Evolutionary conservation across 2,888 invertebrate species (phyloP).

Genomic region (Tetragnatha montana): DNA sequence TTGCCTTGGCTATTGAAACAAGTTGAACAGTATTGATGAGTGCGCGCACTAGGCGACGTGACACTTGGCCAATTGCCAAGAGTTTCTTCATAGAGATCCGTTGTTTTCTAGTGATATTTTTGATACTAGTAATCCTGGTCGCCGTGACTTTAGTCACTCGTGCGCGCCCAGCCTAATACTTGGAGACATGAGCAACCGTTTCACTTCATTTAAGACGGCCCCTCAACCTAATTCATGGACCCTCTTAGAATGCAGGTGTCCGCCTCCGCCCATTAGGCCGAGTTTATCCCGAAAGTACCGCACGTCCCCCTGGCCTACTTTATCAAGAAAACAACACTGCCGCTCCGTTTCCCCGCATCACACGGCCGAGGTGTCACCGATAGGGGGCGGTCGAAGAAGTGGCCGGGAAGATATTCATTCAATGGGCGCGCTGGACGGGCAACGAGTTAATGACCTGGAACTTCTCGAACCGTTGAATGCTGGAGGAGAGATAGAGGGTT

Average conservation of each 20-base stretch:
- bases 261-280: slow-evolving; percentile 9
- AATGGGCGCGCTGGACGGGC: slow-evolving; percentile 61
- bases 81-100: too few relatives aligned
- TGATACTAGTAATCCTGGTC: too few relatives aligned
- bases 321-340: slow-evolving; percentile 57
- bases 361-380: slow-evolving; percentile 34
- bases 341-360: slow-evolving; percentile 51
- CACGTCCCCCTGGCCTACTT: slow-evolving; percentile 31
- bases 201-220: too few relatives aligned
- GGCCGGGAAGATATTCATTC: slow-evolving; percentile 34
- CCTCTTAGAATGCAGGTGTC: too few relatives aligned
- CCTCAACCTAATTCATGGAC: too few relatives aligned
- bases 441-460: slow-evolving; percentile 62
- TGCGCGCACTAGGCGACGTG: too few relatives aligned
- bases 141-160: too few relatives aligned
- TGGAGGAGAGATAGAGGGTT: slow-evolving; percentile 49
- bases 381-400: slow-evolving; percentile 52
- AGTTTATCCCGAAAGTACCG: slow-evolving; percentile 19
- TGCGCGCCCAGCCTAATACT: too few relatives aligned
- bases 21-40: too few relatives aligned
- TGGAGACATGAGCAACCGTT: neutral
- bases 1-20: too few relatives aligned
- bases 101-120: too few relatives aligned
- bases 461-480: slow-evolving; percentile 47
- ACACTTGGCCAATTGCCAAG: too few relatives aligned